Percentiles rank a stretch among this genome's conserved stretches.
phyloP scores from a whole-genome alignment of 2,113 vertebrate species.

The Ancistrus triradiatus region DNA sequence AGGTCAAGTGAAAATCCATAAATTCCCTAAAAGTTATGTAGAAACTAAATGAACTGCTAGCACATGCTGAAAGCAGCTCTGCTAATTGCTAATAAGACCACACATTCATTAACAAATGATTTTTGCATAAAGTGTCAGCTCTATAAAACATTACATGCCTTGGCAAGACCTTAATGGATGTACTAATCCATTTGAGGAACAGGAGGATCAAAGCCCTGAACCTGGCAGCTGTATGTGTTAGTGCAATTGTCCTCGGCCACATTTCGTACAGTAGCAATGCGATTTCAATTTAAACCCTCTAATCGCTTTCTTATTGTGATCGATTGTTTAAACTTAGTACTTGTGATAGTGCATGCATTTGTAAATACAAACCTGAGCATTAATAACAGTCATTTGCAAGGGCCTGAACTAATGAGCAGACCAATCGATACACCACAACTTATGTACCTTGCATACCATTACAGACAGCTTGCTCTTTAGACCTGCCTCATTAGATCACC shows the following conservation, averaged over 20 bases:
- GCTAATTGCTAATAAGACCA: slow-evolving; percentile 60
- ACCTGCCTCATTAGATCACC: slow-evolving; percentile 31
- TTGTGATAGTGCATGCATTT: slow-evolving; percentile 22
- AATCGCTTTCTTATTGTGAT: slow-evolving; percentile 17
- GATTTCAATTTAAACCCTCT: slow-evolving; percentile 28
- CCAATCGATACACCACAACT: slow-evolving; percentile 40
- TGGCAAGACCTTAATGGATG: slow-evolving; percentile 50
- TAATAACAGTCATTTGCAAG: slow-evolving; percentile 31
- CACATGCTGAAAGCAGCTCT: slow-evolving; percentile 43
- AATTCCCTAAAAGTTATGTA: too few species aligned
- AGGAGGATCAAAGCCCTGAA: slow-evolving; percentile 39
- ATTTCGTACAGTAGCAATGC: slow-evolving; percentile 11
- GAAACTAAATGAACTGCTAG: too few species aligned
- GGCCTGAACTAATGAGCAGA: slow-evolving; percentile 25
- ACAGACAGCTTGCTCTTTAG: slow-evolving; percentile 35
- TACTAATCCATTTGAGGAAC: slow-evolving; percentile 50
- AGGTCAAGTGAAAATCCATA: too few species aligned
- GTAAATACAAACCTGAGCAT: slow-evolving; percentile 32
- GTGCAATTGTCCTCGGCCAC: slow-evolving; percentile 27
- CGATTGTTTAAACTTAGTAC: slow-evolving; percentile 4
- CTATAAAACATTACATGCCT: slow-evolving; percentile 50
- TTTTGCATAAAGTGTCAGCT: slow-evolving; percentile 55
- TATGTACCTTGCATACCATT: slow-evolving; percentile 35
- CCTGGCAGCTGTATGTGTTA: slow-evolving; percentile 29
- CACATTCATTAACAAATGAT: too few species aligned